These are phyloP conservation scores for Eptesicus fuscus DNA, from an alignment of 2,113 vertebrate genomes.

Conservation along the genomic window DNA sequence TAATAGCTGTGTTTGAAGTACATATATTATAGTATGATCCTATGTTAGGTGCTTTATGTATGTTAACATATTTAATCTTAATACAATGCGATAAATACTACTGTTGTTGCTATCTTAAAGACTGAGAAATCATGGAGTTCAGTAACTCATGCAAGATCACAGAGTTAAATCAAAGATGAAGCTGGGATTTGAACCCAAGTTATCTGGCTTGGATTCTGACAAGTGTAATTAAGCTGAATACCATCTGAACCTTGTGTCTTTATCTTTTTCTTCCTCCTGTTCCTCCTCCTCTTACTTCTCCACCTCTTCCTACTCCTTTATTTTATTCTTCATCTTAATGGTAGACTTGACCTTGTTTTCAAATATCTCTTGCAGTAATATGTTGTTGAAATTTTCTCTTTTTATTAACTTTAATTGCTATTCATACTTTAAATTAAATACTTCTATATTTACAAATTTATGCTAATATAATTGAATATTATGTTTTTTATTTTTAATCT, in stretches of 20 bases:
- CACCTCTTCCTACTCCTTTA: neutral
- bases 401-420: neutral
- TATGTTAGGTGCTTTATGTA: neutral
- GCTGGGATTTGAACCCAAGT: neutral
- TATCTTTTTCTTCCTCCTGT: neutral
- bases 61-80: neutral
- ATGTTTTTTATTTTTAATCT: neutral
- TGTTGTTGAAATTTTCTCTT: neutral
- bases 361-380: neutral
- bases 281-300: neutral
- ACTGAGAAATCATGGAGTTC: neutral
- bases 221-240: neutral
- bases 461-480: neutral
- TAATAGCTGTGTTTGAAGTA: neutral
- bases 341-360: neutral
- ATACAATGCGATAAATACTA: neutral
- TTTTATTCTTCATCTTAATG: neutral
- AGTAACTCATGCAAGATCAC: neutral
- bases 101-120: neutral
- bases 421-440: neutral
- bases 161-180: neutral
- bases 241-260: neutral
- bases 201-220: neutral
- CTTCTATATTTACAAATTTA: neutral
- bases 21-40: neutral